Conservation (phyloP, 1,140 invertebrate species). For the Drosophila busckii region DNA sequence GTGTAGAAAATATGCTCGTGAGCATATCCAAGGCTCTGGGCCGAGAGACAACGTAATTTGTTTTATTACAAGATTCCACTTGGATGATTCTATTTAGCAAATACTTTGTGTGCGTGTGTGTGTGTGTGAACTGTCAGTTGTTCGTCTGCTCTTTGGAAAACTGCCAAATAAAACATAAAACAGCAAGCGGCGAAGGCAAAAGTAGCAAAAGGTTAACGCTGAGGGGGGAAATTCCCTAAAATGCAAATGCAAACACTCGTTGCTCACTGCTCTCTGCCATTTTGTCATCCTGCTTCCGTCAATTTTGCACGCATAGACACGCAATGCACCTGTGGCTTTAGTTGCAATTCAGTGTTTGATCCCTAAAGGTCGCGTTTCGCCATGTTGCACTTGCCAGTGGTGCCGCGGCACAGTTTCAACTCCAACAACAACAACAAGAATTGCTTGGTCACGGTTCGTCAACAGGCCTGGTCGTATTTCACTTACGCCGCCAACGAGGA, state of each 20-base stretch:
- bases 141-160: too few species aligned
- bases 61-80: constrained; percentile 67
- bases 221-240: too few species aligned
- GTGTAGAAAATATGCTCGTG: constrained; percentile 3
- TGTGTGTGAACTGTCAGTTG: too few species aligned
- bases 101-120: constrained; percentile 3
- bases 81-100: constrained; percentile 49
- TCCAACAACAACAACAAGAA: constrained; percentile 23
- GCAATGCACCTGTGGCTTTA: constrained; percentile 16
- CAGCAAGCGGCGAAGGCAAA: constrained; percentile 2
- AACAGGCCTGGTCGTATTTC: constrained; percentile 53
- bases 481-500: constrained; percentile 44
- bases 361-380: constrained; percentile 28
- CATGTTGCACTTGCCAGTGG: constrained; percentile 51
- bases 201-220: too few species aligned
- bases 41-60: constrained; percentile 38
- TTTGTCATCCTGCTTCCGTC: constrained; percentile 14
- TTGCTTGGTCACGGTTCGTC: constrained; percentile 53
- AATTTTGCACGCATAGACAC: constrained; percentile 28
- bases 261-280: neutral
- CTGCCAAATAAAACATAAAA: too few species aligned
- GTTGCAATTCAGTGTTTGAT: constrained; percentile 53
- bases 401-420: constrained; percentile 19
- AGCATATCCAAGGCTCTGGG: constrained; percentile 50
- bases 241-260: constrained; percentile 12